These are phyloP conservation scores for Barnardius zonarius DNA, from an alignment of 2,113 vertebrate species.

Conservation along the genomic window DNA sequence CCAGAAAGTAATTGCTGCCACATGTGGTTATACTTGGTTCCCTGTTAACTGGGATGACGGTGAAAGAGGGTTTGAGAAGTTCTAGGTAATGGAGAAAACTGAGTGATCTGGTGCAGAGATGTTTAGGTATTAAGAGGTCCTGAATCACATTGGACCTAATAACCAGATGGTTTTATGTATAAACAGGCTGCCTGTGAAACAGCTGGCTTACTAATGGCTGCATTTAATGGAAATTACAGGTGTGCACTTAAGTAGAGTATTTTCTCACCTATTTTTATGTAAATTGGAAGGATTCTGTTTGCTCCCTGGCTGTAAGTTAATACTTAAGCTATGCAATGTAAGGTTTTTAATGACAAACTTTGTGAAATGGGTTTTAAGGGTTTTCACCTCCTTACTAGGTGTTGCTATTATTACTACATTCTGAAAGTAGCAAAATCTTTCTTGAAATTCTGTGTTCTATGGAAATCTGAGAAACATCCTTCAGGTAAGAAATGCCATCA, in stretches of 20 bases:
- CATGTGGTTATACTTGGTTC: background rate
- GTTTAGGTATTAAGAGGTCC: background rate
- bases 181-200: background rate
- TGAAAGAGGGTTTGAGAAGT: background rate
- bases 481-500: background rate
- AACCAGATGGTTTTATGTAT: background rate
- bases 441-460: background rate
- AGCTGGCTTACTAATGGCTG: background rate
- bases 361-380: background rate
- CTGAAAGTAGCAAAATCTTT: background rate
- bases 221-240: background rate
- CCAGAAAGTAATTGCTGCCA: background rate
- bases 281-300: background rate
- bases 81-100: background rate
- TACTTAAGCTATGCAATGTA: background rate
- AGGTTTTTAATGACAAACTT: background rate
- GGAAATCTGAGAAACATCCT: fast-evolving
- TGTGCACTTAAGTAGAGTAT: background rate
- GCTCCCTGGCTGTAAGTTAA: background rate
- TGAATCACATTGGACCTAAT: background rate
- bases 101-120: background rate
- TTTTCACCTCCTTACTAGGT: background rate
- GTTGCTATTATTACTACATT: background rate
- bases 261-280: background rate
- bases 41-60: background rate